These are phyloP conservation scores for Calyptomena viridis DNA, from an alignment of 2,113 vertebrate genomes.

Conservation along the genomic window DNA sequence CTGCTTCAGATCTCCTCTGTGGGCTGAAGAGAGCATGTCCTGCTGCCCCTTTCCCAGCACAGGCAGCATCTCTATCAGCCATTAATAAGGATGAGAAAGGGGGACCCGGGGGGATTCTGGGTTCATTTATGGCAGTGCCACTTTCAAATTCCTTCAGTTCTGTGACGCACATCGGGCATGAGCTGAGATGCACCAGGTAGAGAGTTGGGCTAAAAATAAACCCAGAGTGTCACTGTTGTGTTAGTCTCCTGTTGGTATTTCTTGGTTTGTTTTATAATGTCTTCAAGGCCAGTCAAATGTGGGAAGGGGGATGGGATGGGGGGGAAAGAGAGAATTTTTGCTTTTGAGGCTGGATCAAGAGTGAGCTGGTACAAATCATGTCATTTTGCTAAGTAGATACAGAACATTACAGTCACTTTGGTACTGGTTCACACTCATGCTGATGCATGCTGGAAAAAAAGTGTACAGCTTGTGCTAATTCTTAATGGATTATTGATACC, in stretches of 20 bases:
- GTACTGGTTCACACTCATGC: not conserved
- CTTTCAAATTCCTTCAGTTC: not conserved
- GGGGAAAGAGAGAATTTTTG: not conserved
- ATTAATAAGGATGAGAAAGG: not conserved
- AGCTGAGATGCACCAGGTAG: not conserved
- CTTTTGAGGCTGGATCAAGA: not conserved
- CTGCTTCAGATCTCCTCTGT: not conserved
- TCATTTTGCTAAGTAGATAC: not conserved
- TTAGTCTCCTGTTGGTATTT: not conserved
- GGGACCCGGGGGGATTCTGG: not conserved
- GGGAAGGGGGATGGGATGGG: no score
- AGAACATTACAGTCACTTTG: not conserved
- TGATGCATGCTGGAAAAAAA: not conserved
- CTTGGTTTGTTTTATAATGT: not conserved
- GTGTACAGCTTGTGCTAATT: not conserved
- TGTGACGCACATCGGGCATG: not conserved
- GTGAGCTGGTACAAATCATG: not conserved
- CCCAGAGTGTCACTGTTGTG: not conserved
- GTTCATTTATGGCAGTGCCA: not conserved
- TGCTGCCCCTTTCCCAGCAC: not conserved
- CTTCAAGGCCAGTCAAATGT: not conserved
- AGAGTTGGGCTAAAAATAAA: slow-evolving; percentile 16
- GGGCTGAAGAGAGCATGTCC: accelerated
- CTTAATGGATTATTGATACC: not conserved
- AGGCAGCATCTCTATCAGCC: not conserved